Conservation (phyloP, 2,888 invertebrate genomes). For the Argynnis bischoffii region DNA sequence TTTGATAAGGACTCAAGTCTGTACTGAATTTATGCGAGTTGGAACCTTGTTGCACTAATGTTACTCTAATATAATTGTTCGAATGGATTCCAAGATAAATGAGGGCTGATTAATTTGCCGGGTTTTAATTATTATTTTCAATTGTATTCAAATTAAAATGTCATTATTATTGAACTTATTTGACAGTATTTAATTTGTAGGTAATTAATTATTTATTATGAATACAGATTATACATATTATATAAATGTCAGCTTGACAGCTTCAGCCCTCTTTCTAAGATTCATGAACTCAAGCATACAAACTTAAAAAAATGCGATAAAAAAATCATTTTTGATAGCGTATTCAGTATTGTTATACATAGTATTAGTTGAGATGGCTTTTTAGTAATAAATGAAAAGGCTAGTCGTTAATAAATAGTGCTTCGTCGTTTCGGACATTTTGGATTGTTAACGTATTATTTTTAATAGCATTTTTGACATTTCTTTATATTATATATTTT, state of each 20-base stretch:
- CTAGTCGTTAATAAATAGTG: constrained; percentile 28
- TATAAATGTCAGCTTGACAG: constrained; percentile 16
- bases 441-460: constrained; percentile 9
- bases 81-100: neutral
- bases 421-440: constrained; percentile 17
- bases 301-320: constrained; percentile 10
- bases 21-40: constrained; percentile 15
- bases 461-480: neutral
- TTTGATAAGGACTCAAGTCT: constrained; percentile 13
- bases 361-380: constrained; percentile 27
- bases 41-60: constrained; percentile 2
- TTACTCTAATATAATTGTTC: constrained; percentile 3
- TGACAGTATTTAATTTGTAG: neutral
- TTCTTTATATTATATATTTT: neutral
- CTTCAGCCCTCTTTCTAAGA: constrained; percentile 11
- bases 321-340: constrained; percentile 22
- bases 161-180: constrained; percentile 8
- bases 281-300: constrained; percentile 5
- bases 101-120: constrained; percentile 1
- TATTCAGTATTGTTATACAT: constrained; percentile 31
- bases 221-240: constrained; percentile 14
- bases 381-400: constrained; percentile 25
- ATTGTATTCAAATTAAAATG: neutral
- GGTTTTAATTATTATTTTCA: neutral
- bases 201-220: neutral